A percentile compares a stretch with the other conserved stretches of the same genome.
These are phyloP conservation scores for Baccha elongata DNA, from an alignment of 2,888 invertebrate genomes.

Conservation along the genomic window DNA sequence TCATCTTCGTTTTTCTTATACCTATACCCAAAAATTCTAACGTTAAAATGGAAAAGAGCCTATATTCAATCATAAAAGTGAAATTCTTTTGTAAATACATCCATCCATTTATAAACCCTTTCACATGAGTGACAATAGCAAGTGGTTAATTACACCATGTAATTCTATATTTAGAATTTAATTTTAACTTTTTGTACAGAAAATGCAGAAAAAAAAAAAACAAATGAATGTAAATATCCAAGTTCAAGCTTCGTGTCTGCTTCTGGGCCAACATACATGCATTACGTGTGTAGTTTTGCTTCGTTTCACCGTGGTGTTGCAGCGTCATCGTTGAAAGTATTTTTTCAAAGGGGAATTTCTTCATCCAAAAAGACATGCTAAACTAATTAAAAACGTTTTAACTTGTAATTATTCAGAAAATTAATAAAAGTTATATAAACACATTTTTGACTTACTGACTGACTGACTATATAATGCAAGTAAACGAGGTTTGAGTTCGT, in stretches of 20 bases:
- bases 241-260: conserved; percentile 38
- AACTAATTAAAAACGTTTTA: no score
- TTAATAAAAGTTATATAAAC: no score
- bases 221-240: conserved; percentile 39
- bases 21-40: neutral
- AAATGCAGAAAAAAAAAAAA: neutral
- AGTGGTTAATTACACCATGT: conserved; percentile 51
- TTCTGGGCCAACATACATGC: conserved; percentile 37
- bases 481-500: no score
- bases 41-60: neutral
- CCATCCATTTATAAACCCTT: conserved; percentile 17
- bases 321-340: conserved; percentile 1
- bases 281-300: conserved; percentile 4
- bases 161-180: conserved; percentile 50
- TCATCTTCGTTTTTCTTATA: neutral
- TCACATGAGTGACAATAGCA: conserved; percentile 52
- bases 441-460: no score
- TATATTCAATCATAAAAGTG: neutral
- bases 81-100: neutral
- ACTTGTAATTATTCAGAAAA: no score
- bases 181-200: conserved; percentile 27
- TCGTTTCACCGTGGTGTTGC: neutral
- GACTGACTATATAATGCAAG: no score
- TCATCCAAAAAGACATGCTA: no score
- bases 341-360: conserved; percentile 2